Base-by-base conservation (phyloP, 2,888 invertebrate genomes). In the Blomia tropicalis region DNA sequence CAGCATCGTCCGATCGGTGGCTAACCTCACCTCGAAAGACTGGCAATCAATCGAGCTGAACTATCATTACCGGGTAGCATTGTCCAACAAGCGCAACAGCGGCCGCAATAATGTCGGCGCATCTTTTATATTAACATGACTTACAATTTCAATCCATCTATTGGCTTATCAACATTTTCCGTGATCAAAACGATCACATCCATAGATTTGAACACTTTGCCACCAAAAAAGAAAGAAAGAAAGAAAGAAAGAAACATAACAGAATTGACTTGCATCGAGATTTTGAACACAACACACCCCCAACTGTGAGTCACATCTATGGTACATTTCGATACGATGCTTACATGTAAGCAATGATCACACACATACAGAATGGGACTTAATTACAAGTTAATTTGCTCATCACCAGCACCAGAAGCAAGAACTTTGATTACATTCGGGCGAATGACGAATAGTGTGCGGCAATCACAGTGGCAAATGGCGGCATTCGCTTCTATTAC, bases 361-460 rank as follows among this genome's bases (percentile, higher is more conserved):
- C n/a, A n/a, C n/a, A n/a, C n/a, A n/a, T 19, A 36, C 36, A 36
- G 23, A 47, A 47, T 47, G 51, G 14, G 23, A 47, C 51, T 47
- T 47, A 47, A 47, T 47, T 47, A 47, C n/a, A 47, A 47, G 51
- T 47, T 47, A 47, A 47, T 47, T 47, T 47, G 51, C n/a, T 47
- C 51, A n/a, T n/a, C n/a, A n/a, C n/a, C n/a, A n/a, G n/a, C n/a
- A n/a, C n/a, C n/a, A n/a, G n/a, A n/a, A n/a, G n/a, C n/a, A n/a
- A n/a, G n/a, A n/a, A n/a, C n/a, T n/a, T n/a, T n/a, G n/a, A n/a
- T n/a, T n/a, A n/a, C n/a, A n/a, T n/a, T n/a, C n/a, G n/a, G n/a
- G n/a, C n/a, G n/a, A n/a, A n/a, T n/a, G n/a, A n/a, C n/a, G n/a
- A n/a, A n/a, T n/a, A n/a, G n/a, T n/a, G n/a, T n/a, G n/a, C n/a